These are phyloP conservation scores for Lasioglossum oenotherae DNA, from an alignment of 2,888 invertebrate species.

Conservation along the genomic window DNA sequence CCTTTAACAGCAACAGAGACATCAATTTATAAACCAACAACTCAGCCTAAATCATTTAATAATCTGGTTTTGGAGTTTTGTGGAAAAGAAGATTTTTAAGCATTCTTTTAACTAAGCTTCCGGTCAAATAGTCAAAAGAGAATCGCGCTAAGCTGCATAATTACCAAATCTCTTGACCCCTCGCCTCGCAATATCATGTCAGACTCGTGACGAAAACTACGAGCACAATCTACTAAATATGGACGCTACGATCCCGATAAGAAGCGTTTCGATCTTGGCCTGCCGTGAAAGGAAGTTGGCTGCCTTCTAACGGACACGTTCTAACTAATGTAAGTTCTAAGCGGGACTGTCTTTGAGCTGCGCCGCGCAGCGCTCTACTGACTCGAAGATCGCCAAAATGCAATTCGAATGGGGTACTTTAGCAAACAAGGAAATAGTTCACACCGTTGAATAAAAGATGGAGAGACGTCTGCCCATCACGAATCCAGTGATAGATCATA, in stretches of 20 bases:
- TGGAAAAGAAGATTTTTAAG: no score
- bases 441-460: not conserved
- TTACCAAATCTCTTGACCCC: not conserved
- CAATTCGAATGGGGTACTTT: not conserved
- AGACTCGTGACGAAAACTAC: not conserved
- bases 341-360: not conserved
- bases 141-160: not conserved
- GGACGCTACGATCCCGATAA: constrained; percentile 3
- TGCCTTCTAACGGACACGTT: constrained; percentile 4
- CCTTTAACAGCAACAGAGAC: no score
- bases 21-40: no score
- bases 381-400: not conserved
- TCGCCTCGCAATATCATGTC: not conserved
- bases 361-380: not conserved
- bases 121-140: not conserved
- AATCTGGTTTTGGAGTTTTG: no score
- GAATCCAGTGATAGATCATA: not conserved
- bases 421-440: not conserved
- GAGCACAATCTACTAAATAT: not conserved
- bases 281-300: constrained; percentile 30
- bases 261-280: constrained; percentile 14
- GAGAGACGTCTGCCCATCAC: not conserved
- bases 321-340: not conserved
- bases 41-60: no score
- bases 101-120: not conserved